Percentiles rank a stretch among this genome's conserved stretches.
Conservation (phyloP, 2,113 vertebrate genomes). For the Corythornis vintsioides region DNA sequence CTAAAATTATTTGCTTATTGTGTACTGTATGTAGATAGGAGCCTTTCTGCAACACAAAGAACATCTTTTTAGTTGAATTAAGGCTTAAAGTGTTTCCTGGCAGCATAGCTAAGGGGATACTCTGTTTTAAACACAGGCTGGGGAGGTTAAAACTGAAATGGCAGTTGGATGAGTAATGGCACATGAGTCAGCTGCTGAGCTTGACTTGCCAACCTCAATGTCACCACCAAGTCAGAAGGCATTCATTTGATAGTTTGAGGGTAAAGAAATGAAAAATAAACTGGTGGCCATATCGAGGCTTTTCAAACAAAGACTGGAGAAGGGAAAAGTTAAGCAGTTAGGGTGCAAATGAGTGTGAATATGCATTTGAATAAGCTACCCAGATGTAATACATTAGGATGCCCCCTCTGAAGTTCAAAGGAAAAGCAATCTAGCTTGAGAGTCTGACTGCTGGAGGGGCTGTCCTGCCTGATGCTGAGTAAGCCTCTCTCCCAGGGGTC, state of each 20-base stretch:
- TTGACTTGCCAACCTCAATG: constrained; percentile 20
- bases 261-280: constrained; percentile 21
- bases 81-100: constrained; percentile 16
- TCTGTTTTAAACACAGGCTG: background rate
- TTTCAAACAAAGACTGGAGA: background rate
- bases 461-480: background rate
- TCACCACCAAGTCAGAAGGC: background rate
- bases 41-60: background rate
- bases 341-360: background rate
- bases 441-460: background rate
- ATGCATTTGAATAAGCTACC: background rate
- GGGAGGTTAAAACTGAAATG: constrained; percentile 38
- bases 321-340: background rate
- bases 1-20: background rate
- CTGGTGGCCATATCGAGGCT: background rate
- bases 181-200: constrained; percentile 45
- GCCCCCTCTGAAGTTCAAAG: background rate
- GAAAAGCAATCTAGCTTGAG: background rate
- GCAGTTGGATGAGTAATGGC: constrained; percentile 26
- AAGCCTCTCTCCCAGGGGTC: background rate
- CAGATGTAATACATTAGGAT: background rate
- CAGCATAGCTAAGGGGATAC: background rate
- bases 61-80: constrained; percentile 2
- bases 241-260: background rate
- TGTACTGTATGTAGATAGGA: background rate